A percentile compares a stretch with the other conserved stretches of the same genome.
Evolutionary conservation across 2,113 vertebrate species (phyloP).

Genomic region (Caloenas nicobarica): DNA sequence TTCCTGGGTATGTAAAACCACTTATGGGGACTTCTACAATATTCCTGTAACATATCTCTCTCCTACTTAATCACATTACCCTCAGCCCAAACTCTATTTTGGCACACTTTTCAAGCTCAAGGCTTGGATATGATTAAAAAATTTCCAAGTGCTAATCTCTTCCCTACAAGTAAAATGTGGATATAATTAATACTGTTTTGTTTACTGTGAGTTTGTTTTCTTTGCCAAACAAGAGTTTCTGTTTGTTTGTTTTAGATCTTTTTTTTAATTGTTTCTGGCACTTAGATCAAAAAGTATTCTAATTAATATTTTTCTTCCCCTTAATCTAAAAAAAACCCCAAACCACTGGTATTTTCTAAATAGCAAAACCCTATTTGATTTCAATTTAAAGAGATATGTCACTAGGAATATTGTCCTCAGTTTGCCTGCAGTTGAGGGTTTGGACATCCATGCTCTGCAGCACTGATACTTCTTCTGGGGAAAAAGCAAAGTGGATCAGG

Average conservation of each 20-base stretch:
- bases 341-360: not conserved
- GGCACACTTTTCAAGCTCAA: conserved; percentile 9
- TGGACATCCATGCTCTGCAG: not conserved
- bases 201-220: conserved; percentile 44
- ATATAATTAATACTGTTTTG: conserved; percentile 44
- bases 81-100: not conserved
- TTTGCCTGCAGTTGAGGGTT: not conserved
- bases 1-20: not conserved
- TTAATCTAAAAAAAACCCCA: not conserved
- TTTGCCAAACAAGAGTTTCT: conserved; percentile 33
- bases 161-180: conserved; percentile 51
- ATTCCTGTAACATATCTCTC: not conserved
- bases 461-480: not conserved
- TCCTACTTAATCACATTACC: not conserved
- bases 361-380: not conserved
- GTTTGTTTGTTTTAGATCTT: not conserved
- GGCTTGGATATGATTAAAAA: conserved; percentile 49
- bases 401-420: not conserved
- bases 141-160: conserved; percentile 48
- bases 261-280: not conserved
- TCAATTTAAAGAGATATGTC: not conserved
- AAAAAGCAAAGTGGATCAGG: not conserved
- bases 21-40: not conserved
- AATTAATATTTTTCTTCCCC: conserved; percentile 6
- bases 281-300: conserved; percentile 20